Evolutionary conservation across 2,797 vertebrate species (phyloP), one percentile per base, ranked within the genome.

Genomic region (Enteromius treurensis): DNA sequence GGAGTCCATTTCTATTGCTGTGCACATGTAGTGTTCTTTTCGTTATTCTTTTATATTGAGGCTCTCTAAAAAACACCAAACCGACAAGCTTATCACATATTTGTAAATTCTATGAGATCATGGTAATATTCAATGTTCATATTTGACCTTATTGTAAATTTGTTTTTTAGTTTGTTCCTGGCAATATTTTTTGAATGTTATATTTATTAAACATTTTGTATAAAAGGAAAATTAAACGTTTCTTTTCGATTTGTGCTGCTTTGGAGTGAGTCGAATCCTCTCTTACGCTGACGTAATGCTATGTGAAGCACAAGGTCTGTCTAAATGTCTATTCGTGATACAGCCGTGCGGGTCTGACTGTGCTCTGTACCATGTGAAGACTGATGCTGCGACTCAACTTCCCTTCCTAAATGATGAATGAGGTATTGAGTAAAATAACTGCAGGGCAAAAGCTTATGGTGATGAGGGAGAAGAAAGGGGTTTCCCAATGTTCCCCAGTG

Each of bases 191-290:
- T 96, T 95, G 94, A 95, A 98, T 99, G 96, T 97, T 95, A 97
- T 99, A 99, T 99, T 99, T 99, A 99, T 99, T 99, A 99, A 99
- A 99, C 97, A 96, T 98, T 98, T 99, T 99, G 97, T 99, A 98
- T 96, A 95, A 98, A 99, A 99, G 96, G 94, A 94, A 92, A 93
- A 94, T 94, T 92, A 93, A 95, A 94, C 92, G 86, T 62, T 83
- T 84, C 84, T 91, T 89, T 90, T 87, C 87, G 88, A 93, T 92
- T 91, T 83, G 47, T 79, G 60, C 47, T 64, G 45, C 26, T 78
- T 71, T 53, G 47, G 80, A 32, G 34, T 26, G 4, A 58, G 42
- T 13, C n/a, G 74, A 68, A 40, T 60, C 51, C 19, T 21, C 45
- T 55, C 47, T 58, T 53, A 9, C 3, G 7, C 8, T 34, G 6